Conservation (phyloP, 2,888 invertebrate species). For the Allophyes oxyacanthae region DNA sequence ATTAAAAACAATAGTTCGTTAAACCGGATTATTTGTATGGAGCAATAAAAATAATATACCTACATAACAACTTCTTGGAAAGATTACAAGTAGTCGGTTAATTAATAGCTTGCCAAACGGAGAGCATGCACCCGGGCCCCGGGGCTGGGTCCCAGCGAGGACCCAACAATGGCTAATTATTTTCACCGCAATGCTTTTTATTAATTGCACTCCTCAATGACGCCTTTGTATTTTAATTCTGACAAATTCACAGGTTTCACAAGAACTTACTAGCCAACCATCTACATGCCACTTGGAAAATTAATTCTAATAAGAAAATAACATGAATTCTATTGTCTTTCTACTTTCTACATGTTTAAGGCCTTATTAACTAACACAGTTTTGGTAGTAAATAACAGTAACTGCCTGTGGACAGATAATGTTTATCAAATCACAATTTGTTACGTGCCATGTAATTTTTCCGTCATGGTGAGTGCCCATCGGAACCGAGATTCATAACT, state of each 20-base stretch:
- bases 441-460: constrained; percentile 53
- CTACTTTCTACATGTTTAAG: too few species aligned
- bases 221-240: constrained; percentile 85
- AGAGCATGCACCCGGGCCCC: constrained; percentile 36
- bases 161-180: constrained; percentile 82
- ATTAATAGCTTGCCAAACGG: constrained; percentile 57
- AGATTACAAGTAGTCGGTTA: constrained; percentile 53
- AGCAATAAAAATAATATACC: constrained; percentile 54
- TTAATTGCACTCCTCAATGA: constrained; percentile 76
- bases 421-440: constrained; percentile 58
- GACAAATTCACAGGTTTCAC: constrained; percentile 79
- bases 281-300: constrained; percentile 18
- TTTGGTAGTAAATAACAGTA: constrained; percentile 55
- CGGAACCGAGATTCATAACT: constrained; percentile 39
- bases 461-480: constrained; percentile 50
- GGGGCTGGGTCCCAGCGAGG: constrained; percentile 25
- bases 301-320: constrained; percentile 65
- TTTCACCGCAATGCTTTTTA: constrained; percentile 78
- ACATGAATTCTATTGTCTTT: not conserved
- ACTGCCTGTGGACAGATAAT: constrained; percentile 51
- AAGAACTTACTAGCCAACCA: constrained; percentile 61
- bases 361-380: constrained; percentile 41
- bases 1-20: constrained; percentile 45
- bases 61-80: constrained; percentile 52
- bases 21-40: constrained; percentile 52